These are phyloP conservation scores for Lordiphosa clarofinis DNA, from an alignment of 1,140 invertebrate genomes.

Conservation along the genomic window DNA sequence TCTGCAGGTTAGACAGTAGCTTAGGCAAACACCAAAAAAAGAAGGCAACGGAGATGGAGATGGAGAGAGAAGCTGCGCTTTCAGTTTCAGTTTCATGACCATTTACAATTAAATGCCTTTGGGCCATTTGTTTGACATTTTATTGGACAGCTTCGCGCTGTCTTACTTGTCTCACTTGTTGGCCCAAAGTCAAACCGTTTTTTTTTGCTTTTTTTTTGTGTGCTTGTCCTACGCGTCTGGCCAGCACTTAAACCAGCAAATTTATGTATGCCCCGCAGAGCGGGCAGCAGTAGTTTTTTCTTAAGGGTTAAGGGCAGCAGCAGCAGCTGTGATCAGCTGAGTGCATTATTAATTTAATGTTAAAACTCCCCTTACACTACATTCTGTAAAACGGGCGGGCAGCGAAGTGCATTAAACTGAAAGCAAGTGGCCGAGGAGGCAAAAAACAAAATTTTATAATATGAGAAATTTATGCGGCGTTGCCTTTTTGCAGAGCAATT, in stretches of 20 bases:
- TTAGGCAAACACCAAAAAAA: not conserved
- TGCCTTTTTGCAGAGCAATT: constrained; percentile 68
- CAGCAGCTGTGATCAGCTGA: constrained; percentile 42
- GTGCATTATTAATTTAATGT: constrained; percentile 75
- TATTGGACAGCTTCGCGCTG: constrained; percentile 43
- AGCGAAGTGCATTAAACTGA: constrained; percentile 20
- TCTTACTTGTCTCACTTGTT: constrained; percentile 21
- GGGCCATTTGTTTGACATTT: constrained; percentile 70
- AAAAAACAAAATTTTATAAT: constrained; percentile 48
- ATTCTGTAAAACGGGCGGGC: constrained; percentile 1
- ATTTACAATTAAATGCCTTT: constrained; percentile 66
- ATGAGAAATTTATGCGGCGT: constrained; percentile 74
- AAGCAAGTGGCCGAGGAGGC: constrained; percentile 10
- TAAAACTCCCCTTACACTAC: constrained; percentile 19
- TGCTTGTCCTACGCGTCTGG: constrained; percentile 2
- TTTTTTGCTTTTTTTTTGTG: constrained; percentile 4
- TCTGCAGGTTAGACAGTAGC: constrained; percentile 17
- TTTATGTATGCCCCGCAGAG: constrained; percentile 36
- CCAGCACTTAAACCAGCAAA: constrained; percentile 42
- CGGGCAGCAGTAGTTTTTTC: not conserved
- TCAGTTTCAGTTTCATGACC: constrained; percentile 43
- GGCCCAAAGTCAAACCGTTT: constrained; percentile 21
- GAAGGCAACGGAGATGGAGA: not conserved
- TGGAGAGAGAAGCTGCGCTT: not conserved
- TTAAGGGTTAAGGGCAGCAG: constrained; percentile 24